Evolutionary conservation across 2,888 invertebrate genomes (phyloP), one percentile per base, ranked within the genome.

Genomic region (Pristionchus fissidentatus): DNA sequence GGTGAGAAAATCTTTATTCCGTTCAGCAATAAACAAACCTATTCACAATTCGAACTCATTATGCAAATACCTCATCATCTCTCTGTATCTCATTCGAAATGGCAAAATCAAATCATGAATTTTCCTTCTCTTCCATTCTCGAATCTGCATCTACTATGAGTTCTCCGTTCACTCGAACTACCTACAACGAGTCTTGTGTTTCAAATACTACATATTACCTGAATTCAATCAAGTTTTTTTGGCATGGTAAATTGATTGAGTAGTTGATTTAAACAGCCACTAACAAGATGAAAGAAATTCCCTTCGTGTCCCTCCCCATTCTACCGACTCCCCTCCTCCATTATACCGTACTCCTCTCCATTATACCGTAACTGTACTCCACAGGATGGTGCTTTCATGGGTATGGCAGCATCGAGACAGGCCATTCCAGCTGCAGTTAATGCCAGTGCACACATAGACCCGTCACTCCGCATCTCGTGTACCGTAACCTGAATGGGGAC

Each of bases 401-500:
- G 81, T 15, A 81, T 29, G 32, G 62, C 81, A n/a, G 43, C 60
- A 38, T 81, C 81, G n/a, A 81, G 66, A 41, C 32, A 43, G 22
- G 81, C 66, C n/a, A 81, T 66, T 8, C 81, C 85, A 7, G 88
- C 85, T 22, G 85, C 86, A 73, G 87, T 88, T 29, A 89, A 41
- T 5, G 87, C 87, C 1, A 84, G 88, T 3, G 89, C 87, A 32
- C 85, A 84, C 73, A 86, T 84, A 60, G 87, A 87, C 52, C 89
- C 89, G 57, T 87, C 86, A 60, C 84, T 84, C 78, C 88, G 87
- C 82, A 89, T 77, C 32, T 84, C 85, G 52, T 89, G 88, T 32
- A 87, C 83, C 15, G 89, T 89, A n/a, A 88, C 83, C 85, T 85
- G 46, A 4, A 79, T 3, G 43, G 29, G 29, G 13, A 1, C 43